Conservation (phyloP, 2,888 invertebrate genomes). For the Dynastes grantii region DNA sequence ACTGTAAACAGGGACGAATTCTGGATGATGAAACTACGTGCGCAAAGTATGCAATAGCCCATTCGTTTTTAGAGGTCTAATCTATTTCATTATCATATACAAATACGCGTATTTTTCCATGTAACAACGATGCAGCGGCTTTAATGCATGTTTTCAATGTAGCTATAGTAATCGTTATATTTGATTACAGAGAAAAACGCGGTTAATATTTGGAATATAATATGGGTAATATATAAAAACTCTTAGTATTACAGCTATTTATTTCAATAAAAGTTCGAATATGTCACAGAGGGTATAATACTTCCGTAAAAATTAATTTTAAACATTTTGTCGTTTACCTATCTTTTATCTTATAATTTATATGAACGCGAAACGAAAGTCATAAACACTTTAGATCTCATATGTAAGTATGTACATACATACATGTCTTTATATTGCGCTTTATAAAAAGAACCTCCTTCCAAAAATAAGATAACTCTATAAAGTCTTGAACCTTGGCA, state of each 20-base stretch:
- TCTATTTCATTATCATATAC: constrained; percentile 15
- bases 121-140: background rate
- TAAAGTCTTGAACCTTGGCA: constrained; percentile 43
- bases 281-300: no score
- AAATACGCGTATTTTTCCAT: constrained; percentile 20
- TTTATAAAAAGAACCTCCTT: constrained; percentile 27
- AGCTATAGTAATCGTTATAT: no score
- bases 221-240: no score
- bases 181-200: no score
- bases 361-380: background rate
- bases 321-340: background rate
- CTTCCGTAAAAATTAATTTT: background rate
- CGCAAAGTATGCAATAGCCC: background rate
- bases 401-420: background rate
- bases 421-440: constrained; percentile 4
- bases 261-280: no score
- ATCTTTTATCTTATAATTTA: background rate
- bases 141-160: no score
- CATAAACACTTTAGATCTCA: background rate
- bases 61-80: constrained; percentile 22
- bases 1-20: constrained; percentile 19
- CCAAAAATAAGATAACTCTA: constrained; percentile 41
- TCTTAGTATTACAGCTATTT: no score
- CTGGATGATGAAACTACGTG: constrained; percentile 20
- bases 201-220: no score